These are phyloP conservation scores for Drusus annulatus DNA, from an alignment of 1,140 invertebrate genomes.

Conservation along the genomic window DNA sequence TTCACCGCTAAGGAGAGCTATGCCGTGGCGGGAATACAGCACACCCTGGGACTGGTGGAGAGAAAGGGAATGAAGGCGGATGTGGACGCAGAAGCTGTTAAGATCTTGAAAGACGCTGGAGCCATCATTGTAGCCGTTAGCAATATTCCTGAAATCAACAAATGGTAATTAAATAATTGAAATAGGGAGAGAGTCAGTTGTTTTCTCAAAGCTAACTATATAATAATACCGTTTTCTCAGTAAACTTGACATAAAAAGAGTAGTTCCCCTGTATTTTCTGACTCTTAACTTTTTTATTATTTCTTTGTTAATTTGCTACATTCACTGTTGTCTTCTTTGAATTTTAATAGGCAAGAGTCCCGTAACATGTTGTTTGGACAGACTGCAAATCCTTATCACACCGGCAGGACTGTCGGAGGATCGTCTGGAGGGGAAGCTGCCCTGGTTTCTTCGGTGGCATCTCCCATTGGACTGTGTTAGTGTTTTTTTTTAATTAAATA, in stretches of 20 bases:
- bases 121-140: conserved; percentile 92
- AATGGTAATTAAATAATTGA: conserved; percentile 64
- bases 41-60: conserved; percentile 77
- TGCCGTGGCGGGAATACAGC: conserved; percentile 74
- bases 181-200: too few relatives aligned
- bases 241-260: too few relatives aligned
- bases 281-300: too few relatives aligned
- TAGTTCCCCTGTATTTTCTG: too few relatives aligned
- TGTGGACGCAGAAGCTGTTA: conserved; percentile 85
- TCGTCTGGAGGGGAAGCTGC: conserved; percentile 88
- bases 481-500: conserved; percentile 25
- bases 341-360: conserved; percentile 83
- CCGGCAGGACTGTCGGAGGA: conserved; percentile 85
- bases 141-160: conserved; percentile 91
- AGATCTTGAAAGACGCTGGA: conserved; percentile 83
- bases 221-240: too few relatives aligned
- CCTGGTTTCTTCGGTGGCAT: conserved; percentile 81
- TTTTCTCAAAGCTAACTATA: too few relatives aligned
- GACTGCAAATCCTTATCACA: conserved; percentile 94
- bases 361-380: conserved; percentile 93
- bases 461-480: conserved; percentile 87
- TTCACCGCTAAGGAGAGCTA: conserved; percentile 82
- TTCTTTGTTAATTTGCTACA: too few relatives aligned
- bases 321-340: too few relatives aligned
- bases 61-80: conserved; percentile 73